Percentiles rank a stretch among this genome's conserved stretches.
phyloP scores from a whole-genome alignment of 2,888 invertebrate species.

The Branchipolynoe longqiensis region DNA sequence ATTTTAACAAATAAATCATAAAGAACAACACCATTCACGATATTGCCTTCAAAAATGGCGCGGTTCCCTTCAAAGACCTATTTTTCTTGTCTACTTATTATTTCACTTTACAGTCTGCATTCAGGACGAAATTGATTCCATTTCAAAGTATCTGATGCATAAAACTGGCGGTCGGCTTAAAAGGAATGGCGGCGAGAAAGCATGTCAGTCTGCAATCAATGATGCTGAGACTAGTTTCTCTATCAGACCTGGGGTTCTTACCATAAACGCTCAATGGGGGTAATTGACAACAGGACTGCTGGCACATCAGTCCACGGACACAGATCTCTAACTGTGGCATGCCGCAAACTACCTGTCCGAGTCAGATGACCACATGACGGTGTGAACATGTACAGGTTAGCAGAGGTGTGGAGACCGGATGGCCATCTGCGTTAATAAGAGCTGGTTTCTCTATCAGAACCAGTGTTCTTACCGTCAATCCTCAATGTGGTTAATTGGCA shows the following conservation, averaged over 20 bases:
- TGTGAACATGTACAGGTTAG: too few relatives aligned
- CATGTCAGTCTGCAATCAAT: slow-evolving; percentile 39
- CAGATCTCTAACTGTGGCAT: too few relatives aligned
- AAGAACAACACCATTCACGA: too few relatives aligned
- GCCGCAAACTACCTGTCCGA: too few relatives aligned
- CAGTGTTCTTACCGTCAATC: background rate
- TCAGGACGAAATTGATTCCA: slow-evolving; percentile 3
- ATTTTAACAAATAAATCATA: too few relatives aligned
- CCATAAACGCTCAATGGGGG: background rate
- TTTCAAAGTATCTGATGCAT: slow-evolving; percentile 6
- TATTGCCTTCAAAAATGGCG: too few relatives aligned
- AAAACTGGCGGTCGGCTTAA: background rate
- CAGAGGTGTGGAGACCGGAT: too few relatives aligned
- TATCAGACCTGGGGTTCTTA: slow-evolving; percentile 15
- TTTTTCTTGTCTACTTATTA: too few relatives aligned
- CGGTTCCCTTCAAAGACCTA: background rate
- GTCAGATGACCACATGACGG: too few relatives aligned
- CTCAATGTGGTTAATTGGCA: slow-evolving; percentile 25
- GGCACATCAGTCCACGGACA: too few relatives aligned
- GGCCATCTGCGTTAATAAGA: slow-evolving; percentile 35
- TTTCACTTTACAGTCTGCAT: too few relatives aligned
- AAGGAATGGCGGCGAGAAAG: slow-evolving; percentile 19
- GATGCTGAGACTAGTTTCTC: background rate
- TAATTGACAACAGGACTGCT: too few relatives aligned
- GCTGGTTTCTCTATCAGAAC: background rate